A percentile compares a stretch with the other conserved stretches of the same genome.
These are phyloP conservation scores for Dasysyrphus tricinctus DNA, from an alignment of 2,888 invertebrate species.

Conservation along the genomic window DNA sequence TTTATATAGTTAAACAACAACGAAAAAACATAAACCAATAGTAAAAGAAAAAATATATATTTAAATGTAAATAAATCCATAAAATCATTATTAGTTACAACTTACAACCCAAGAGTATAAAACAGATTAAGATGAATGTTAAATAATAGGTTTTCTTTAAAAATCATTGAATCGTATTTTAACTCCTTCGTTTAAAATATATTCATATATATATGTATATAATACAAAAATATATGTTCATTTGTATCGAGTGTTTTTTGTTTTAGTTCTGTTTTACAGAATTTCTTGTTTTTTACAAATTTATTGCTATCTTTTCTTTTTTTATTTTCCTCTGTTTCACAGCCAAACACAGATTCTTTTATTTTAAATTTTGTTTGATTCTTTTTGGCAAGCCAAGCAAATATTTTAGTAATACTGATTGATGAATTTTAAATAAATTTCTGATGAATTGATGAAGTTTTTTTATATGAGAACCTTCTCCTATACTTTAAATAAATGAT, in stretches of 20 bases:
- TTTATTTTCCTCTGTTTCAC: slow-evolving; percentile 81
- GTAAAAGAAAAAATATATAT: slow-evolving; percentile 35
- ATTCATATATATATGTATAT: background rate
- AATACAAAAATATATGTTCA: slow-evolving; percentile 76
- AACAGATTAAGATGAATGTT: slow-evolving; percentile 57
- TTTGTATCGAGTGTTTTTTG: slow-evolving; percentile 65
- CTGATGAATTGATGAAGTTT: background rate
- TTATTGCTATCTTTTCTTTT: slow-evolving; percentile 51
- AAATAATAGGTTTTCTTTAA: slow-evolving; percentile 26
- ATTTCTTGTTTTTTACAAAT: slow-evolving; percentile 54
- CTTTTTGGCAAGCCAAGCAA: slow-evolving; percentile 31
- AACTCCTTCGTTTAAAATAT: slow-evolving; percentile 36
- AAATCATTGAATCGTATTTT: slow-evolving; percentile 52
- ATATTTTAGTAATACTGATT: slow-evolving; percentile 46
- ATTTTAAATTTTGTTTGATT: slow-evolving; percentile 52
- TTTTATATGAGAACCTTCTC: background rate
- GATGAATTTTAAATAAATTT: slow-evolving; percentile 8
- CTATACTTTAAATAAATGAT: background rate
- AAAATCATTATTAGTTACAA: slow-evolving; percentile 46
- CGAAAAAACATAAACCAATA: slow-evolving; percentile 26
- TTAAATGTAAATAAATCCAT: slow-evolving; percentile 39
- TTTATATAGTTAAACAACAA: slow-evolving; percentile 41
- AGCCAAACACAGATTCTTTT: slow-evolving; percentile 83
- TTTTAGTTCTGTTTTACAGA: slow-evolving; percentile 73
- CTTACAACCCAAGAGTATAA: slow-evolving; percentile 72